Conservation (phyloP, 2,888 invertebrate species). For the Drosophila tanythrix region DNA sequence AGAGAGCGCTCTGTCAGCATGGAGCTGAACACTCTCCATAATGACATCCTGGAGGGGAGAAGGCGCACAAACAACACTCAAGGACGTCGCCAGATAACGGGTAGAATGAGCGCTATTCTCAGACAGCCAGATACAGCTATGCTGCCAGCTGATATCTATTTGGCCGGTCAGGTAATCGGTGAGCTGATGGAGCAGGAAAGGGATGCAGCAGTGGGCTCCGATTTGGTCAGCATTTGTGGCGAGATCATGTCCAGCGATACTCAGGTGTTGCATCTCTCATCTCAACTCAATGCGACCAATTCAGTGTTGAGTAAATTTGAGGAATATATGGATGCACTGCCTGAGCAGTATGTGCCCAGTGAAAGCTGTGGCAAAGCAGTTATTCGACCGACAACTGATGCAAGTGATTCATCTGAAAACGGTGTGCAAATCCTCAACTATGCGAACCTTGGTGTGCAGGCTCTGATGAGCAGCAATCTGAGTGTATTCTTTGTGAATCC, state of each 20-base stretch:
- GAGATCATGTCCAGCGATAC: constrained; percentile 86
- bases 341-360: constrained; percentile 49
- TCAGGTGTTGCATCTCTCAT: constrained; percentile 78
- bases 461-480: constrained; percentile 75
- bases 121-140: constrained; percentile 72
- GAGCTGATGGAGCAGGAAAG: constrained; percentile 53
- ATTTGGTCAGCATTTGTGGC: constrained; percentile 83
- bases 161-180: constrained; percentile 84
- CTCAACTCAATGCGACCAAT: constrained; percentile 88
- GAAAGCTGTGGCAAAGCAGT: constrained; percentile 51
- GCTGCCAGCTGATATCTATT: constrained; percentile 87
- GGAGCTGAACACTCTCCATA: constrained; percentile 71
- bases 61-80: constrained; percentile 37
- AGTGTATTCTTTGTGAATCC: constrained; percentile 83
- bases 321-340: constrained; percentile 86
- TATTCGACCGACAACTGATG: constrained; percentile 10
- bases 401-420: constrained; percentile 5
- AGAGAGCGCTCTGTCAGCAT: constrained; percentile 64
- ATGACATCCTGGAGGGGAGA: constrained; percentile 65
- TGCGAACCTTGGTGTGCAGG: constrained; percentile 74
- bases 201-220: constrained; percentile 64
- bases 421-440: constrained; percentile 64
- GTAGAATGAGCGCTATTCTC: constrained; percentile 58
- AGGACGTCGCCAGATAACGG: constrained; percentile 44
- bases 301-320: constrained; percentile 87